Conservation (phyloP, 2,113 vertebrate species). For the Nothobranchius kuhntae region DNA sequence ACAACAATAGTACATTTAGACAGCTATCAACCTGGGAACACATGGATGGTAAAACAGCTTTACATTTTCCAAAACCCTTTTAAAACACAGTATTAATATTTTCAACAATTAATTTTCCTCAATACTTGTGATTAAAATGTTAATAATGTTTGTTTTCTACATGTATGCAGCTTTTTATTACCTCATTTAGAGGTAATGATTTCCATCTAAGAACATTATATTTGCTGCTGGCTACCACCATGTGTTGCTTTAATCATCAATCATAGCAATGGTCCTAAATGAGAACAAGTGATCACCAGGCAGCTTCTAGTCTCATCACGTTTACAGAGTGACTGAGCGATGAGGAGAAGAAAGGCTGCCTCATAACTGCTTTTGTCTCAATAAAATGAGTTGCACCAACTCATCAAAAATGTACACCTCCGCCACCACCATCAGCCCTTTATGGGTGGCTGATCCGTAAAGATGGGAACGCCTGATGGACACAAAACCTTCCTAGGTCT, state of each 20-base stretch:
- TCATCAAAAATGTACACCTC: slow-evolving; percentile 78
- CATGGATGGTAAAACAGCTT: too few species aligned
- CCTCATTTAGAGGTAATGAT: background rate
- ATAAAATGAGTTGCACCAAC: slow-evolving; percentile 48
- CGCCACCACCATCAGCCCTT: slow-evolving; percentile 41
- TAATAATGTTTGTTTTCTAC: too few species aligned
- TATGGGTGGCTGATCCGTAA: slow-evolving; percentile 69
- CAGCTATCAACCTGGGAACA: too few species aligned
- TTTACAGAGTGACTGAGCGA: slow-evolving; percentile 46
- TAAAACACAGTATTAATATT: too few species aligned
- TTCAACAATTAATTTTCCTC: too few species aligned
- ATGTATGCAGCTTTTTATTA: slow-evolving; percentile 1
- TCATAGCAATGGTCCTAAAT: slow-evolving; percentile 10
- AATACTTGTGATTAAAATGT: too few species aligned
- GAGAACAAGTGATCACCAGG: slow-evolving; percentile 41
- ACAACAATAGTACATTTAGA: too few species aligned
- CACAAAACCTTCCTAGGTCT: slow-evolving; percentile 42
- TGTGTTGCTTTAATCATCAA: slow-evolving; percentile 13
- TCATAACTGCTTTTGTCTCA: slow-evolving; percentile 57
- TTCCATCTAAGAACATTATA: background rate
- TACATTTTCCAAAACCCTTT: too few species aligned
- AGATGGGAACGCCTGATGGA: slow-evolving; percentile 57
- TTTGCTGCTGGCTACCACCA: background rate
- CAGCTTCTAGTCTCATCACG: slow-evolving; percentile 27
- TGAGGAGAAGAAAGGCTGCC: slow-evolving; percentile 17